Conservation (phyloP, 2,113 vertebrate genomes). For the Cervus canadensis region DNA sequence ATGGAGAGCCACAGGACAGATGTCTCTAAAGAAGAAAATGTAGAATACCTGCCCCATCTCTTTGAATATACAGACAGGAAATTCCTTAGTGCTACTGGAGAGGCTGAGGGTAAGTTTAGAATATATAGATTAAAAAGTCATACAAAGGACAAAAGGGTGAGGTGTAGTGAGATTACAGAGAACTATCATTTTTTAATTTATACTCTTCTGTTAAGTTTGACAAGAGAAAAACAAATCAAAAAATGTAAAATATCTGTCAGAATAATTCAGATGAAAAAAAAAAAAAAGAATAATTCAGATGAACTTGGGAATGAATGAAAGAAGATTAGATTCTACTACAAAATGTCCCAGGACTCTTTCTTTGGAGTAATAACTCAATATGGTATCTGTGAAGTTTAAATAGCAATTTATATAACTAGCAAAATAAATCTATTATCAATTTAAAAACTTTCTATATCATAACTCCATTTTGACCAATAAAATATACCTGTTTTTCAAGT, state of each 20-base stretch:
- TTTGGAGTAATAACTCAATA: not conserved
- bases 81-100: not conserved
- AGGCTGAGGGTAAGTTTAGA: not conserved
- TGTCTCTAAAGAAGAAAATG: constrained; percentile 9
- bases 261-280: constrained; percentile 21
- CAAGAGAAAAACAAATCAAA: not conserved
- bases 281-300: not conserved
- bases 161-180: not conserved
- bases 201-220: not conserved
- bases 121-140: not conserved
- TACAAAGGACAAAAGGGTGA: not conserved
- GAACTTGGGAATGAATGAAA: constrained; percentile 26
- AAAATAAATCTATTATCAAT: not conserved
- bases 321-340: not conserved
- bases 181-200: not conserved
- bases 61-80: constrained; percentile 2
- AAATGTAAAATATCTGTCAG: not conserved
- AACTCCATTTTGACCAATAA: not conserved
- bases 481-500: constrained; percentile 88
- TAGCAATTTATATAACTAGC: not conserved
- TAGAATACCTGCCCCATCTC: not conserved
- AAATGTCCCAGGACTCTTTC: not conserved
- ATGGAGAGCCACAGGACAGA: not conserved
- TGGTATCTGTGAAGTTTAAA: not conserved
- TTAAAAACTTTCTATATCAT: constrained; percentile 8